Percentiles rank a stretch among this genome's conserved stretches.
These are phyloP conservation scores for Sula dactylatra DNA, from an alignment of 2,113 vertebrate genomes.

Conservation along the genomic window DNA sequence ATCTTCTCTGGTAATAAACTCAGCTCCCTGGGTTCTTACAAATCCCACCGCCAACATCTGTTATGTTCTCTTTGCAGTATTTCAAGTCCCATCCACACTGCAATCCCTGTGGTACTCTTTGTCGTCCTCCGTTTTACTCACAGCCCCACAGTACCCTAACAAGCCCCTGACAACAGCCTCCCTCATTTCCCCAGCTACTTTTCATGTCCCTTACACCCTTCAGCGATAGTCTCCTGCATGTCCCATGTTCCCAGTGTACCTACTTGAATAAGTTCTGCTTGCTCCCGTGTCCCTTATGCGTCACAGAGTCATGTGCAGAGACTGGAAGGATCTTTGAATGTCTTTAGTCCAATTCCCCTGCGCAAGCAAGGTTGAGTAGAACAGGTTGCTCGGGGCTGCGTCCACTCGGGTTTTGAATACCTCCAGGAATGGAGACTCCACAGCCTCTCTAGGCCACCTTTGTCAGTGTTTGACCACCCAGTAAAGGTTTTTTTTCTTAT, in stretches of 20 bases:
- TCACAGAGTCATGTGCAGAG: not conserved
- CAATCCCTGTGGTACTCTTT: not conserved
- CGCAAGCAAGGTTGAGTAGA: not conserved
- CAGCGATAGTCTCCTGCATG: fast-evolving
- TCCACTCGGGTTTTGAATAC: not conserved
- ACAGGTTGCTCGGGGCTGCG: not conserved
- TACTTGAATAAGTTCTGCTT: not conserved
- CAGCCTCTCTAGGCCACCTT: not conserved
- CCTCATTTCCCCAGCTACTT: not conserved
- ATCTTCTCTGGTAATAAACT: not conserved
- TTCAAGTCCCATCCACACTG: not conserved
- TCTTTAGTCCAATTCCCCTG: not conserved
- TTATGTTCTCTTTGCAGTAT: not conserved
- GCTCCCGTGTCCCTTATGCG: not conserved
- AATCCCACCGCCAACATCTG: not conserved
- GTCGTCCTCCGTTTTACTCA: not conserved
- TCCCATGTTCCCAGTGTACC: fast-evolving
- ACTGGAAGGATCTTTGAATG: not conserved
- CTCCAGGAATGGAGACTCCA: not conserved
- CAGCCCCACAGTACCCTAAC: not conserved
- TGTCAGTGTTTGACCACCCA: not conserved
- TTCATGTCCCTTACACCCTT: not conserved
- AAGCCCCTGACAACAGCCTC: not conserved
- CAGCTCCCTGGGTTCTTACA: not conserved
- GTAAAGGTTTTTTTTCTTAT: not conserved